These are phyloP conservation scores for Apis mellifera DNA, from an alignment of 1,140 invertebrate species.

Conservation along the genomic window Amel_HAv3.1 CM009940.2:2006501-2007000, in stretches of 20 bases:
- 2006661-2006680: slow-evolving; percentile 8
- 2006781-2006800: background rate
- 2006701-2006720: background rate
- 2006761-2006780: background rate
- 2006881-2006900: background rate
- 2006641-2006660: slow-evolving; percentile 31
- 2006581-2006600: background rate
- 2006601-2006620: slow-evolving; percentile 49
- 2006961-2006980: slow-evolving; percentile 33
- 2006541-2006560: too few relatives aligned
- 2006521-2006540: background rate
- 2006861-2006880: too few relatives aligned
- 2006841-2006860: too few relatives aligned
- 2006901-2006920: background rate
- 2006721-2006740: background rate
- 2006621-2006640: slow-evolving; percentile 56
- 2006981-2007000: slow-evolving; percentile 16
- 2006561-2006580: background rate
- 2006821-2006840: too few relatives aligned
- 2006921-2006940: background rate
- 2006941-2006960: slow-evolving; percentile 20
- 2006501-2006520: background rate
- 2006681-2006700: background rate
- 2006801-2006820: too few relatives aligned
- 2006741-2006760: background rate